Conservation (phyloP, 2,797 vertebrate genomes). For the Gobionotothen gibberifrons region DNA sequence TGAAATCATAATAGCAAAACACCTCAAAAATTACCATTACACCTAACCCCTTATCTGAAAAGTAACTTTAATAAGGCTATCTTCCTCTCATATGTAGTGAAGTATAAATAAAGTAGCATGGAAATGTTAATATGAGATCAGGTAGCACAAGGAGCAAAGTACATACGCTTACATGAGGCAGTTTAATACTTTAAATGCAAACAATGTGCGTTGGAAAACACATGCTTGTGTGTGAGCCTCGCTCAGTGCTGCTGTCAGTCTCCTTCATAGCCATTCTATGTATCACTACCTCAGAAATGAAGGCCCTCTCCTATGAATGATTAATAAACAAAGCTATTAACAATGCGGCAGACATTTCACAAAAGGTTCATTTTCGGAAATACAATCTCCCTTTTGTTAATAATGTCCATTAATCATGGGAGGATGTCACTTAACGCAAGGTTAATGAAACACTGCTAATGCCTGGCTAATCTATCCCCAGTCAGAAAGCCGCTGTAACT, state of each 20-base stretch:
- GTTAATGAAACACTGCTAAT: slow-evolving; percentile 87
- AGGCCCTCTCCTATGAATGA: slow-evolving; percentile 73
- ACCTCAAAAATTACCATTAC: no score
- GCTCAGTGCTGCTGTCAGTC: slow-evolving; percentile 59
- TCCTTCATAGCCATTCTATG: slow-evolving; percentile 50
- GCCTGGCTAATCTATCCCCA: slow-evolving; percentile 82
- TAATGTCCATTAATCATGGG: slow-evolving; percentile 84
- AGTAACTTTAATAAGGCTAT: not conserved
- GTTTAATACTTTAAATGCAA: slow-evolving; percentile 19
- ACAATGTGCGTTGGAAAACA: slow-evolving; percentile 17
- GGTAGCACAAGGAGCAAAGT: not conserved
- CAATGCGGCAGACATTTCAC: slow-evolving; percentile 78
- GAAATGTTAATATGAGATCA: not conserved
- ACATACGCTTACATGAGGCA: not conserved
- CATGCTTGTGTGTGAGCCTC: slow-evolving; percentile 20
- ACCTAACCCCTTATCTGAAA: not conserved
- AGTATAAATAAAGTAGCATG: not conserved
- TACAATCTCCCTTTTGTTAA: slow-evolving; percentile 85
- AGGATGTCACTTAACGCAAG: slow-evolving; percentile 84
- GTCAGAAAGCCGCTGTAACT: slow-evolving; percentile 79
- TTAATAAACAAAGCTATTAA: slow-evolving; percentile 85
- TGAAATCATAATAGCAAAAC: no score
- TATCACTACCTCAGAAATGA: slow-evolving; percentile 73
- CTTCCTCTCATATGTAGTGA: not conserved
- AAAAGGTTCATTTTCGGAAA: slow-evolving; percentile 83